Evolutionary conservation across 2,113 vertebrate species (phyloP), one percentile per base, ranked within the genome.

Genomic region (Cyphotilapia sp.): DNA sequence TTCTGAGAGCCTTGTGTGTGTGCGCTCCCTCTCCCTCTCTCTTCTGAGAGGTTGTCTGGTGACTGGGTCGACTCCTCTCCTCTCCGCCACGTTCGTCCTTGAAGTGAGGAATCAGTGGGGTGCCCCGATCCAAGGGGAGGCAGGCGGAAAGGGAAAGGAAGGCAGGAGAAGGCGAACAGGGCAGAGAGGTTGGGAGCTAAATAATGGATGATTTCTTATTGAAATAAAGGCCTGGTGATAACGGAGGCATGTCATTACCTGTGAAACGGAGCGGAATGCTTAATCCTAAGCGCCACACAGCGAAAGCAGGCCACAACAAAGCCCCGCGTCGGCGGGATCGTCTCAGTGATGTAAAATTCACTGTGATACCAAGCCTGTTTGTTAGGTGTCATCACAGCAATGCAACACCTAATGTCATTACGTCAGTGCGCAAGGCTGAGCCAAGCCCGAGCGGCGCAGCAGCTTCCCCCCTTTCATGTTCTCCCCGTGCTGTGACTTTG

Each of bases 121-220:
- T 90, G 94, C 94, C 93, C 87, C 84, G 53, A 93, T 95, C 92
- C 89, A 51, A 93, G 83, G 90, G 87, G 83, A 85, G 86, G 83
- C 59, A 88, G 51, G 66, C 16, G 17, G 89, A 71, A 42, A 40
- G 42, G 11, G 10, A n/a, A 66, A 71, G 83, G 59, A 66, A 9
- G 27, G 47, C 14, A 57, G 24, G 57, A 22, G 66, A 8, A 35
- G 90, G 88, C 33, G 61, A 82, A 35, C 83, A 82, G 91, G 90
- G 88, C 88, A 89, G 82, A 91, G 91, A 94, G 95, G 93, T 94
- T 92, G 87, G 84, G 91, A 95, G 94, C 92, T 97, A 94, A 96
- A 96, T 96, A 96, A 96, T 96, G 95, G 94, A 95, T 96, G 92
- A 95, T 94, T 96, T 96, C 91, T 94, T 94, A 95, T 95, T 96